Base-by-base conservation (phyloP, 2,888 invertebrate species). In the Allygus modestus region DNA sequence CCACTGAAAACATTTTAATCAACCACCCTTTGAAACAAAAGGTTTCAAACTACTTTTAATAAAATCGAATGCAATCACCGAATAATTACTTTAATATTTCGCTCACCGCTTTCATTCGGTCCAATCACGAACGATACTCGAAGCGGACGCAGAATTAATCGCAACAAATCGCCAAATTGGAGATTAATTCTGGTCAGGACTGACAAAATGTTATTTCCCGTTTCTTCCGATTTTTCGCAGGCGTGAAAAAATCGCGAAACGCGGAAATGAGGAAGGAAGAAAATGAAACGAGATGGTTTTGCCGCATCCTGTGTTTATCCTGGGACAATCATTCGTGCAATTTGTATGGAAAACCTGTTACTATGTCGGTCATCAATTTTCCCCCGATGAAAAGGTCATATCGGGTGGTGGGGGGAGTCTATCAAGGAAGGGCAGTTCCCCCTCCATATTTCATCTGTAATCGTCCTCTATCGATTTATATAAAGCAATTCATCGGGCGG, bases 321-420 rank as follows among this genome's bases (percentile, higher is more conserved):
- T 2, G 71, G 46, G 71, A 69, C 37, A 83, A 83, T 83, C 83
- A 83, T 37, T 31, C 43, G 83, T 86, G 86, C 90, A 90, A 90
- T 90, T 89, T 89, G 90, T 90, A 90, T 89, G 89, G 89, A 88
- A 89, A 89, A 89, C 89, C 89, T 89, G 90, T 90, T 90, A 89
- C 90, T 89, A 90, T 90, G 46, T 83, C 69, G 83, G 83, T 83
- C 83, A 83, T 83, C 83, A 83, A 83, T 83, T 83, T 83, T 71
- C 73, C n/a, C 43, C 33, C 83, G 83, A 33, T 83, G 83, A 83
- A 83, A 37, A 83, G 83, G 83, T 83, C 71, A 73, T 83, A 73
- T 83, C 37, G 71, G 73, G 69, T 43, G 69, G 28, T 4, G 37
- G 37, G 37, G 15, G 77, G 51, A 73, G 23, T 73, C 73, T 65